Percentiles rank a stretch among this genome's conserved stretches.
phyloP scores from a whole-genome alignment of 2,113 vertebrate genomes.

The Petaurus breviceps region DNA sequence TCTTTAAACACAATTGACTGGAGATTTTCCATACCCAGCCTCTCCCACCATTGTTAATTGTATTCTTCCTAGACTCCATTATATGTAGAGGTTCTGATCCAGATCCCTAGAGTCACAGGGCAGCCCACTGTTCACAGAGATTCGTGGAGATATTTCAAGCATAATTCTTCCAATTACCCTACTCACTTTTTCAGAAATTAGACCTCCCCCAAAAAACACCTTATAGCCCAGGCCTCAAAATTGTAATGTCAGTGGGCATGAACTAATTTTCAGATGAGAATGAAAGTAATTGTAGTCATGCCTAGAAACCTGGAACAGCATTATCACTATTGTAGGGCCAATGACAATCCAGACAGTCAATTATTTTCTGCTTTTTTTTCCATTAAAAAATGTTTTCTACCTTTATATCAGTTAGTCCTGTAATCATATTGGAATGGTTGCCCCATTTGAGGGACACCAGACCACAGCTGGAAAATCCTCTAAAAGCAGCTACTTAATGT shows the following conservation, averaged over 20 bases:
- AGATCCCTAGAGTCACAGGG: constrained; percentile 54
- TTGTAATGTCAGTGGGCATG: constrained; percentile 20
- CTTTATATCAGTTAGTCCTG: not conserved
- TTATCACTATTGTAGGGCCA: not conserved
- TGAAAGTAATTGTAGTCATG: constrained; percentile 27
- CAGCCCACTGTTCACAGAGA: constrained; percentile 60
- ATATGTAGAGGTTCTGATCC: not conserved
- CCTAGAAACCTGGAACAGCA: constrained; percentile 13
- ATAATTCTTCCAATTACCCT: constrained; percentile 74
- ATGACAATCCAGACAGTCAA: not conserved
- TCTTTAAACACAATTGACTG: constrained; percentile 32
- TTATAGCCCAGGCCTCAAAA: constrained; percentile 46
- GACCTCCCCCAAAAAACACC: not conserved
- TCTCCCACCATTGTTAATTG: constrained; percentile 38
- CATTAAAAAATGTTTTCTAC: not conserved
- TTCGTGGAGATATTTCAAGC: constrained; percentile 75
- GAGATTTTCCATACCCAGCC: constrained; percentile 34
- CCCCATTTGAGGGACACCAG: not conserved
- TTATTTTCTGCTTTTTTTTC: not conserved
- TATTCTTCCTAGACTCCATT: constrained; percentile 55
- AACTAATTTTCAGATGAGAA: constrained; percentile 43
- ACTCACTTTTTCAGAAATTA: constrained; percentile 63
- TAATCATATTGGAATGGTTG: not conserved
- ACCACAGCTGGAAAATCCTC: not conserved
- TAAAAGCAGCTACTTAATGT: not conserved